These are phyloP conservation scores for Rafetus swinhoei DNA, from an alignment of 2,113 vertebrate genomes.

Conservation along the genomic window DNA sequence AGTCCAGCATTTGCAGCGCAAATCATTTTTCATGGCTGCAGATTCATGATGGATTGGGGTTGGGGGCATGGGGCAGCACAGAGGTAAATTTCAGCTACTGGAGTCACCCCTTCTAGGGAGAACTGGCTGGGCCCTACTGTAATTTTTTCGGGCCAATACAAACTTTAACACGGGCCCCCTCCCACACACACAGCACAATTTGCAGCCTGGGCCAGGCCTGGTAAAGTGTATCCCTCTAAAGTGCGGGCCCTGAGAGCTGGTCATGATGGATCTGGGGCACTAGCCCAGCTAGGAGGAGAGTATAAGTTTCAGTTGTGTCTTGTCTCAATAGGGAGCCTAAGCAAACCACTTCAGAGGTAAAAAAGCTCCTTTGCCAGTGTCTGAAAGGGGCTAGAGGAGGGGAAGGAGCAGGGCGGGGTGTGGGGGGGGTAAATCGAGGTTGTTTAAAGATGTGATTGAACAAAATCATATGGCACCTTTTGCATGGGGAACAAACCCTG, in stretches of 20 bases:
- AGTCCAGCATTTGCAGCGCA: background rate
- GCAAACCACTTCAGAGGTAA: background rate
- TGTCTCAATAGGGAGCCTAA: background rate
- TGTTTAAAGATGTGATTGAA: background rate
- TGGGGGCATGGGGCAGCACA: background rate
- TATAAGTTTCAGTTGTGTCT: background rate
- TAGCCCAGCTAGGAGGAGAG: background rate
- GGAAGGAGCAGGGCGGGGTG: background rate
- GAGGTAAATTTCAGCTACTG: background rate
- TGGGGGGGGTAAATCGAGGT: background rate
- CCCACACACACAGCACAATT: too few relatives aligned
- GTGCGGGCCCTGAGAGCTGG: background rate
- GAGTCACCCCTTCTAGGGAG: background rate
- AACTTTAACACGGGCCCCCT: too few relatives aligned
- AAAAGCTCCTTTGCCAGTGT: background rate
- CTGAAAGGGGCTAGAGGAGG: background rate
- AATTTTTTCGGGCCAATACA: too few relatives aligned
- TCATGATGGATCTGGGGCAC: accelerated
- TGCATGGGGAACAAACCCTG: background rate
- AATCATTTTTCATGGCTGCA: background rate
- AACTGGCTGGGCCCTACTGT: background rate
- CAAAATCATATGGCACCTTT: background rate
- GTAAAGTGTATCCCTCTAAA: too few relatives aligned
- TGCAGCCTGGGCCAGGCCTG: too few relatives aligned
- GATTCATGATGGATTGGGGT: background rate